Evolutionary conservation across 1,140 invertebrate genomes (phyloP).

Genomic region (Drosophila eugracilis): DNA sequence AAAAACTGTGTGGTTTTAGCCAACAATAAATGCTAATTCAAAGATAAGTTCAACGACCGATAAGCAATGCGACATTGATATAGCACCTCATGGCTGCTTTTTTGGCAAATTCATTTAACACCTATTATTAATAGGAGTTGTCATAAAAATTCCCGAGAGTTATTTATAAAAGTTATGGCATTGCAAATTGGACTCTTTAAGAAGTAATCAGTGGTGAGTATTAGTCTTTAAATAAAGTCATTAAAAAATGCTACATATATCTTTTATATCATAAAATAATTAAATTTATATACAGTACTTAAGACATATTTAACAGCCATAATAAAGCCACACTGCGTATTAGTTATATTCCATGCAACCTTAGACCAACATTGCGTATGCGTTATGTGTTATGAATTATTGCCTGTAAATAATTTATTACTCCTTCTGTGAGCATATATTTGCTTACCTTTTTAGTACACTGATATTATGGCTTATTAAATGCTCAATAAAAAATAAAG

Average conservation of each 20-base stretch:
- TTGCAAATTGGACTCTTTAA: too few relatives aligned
- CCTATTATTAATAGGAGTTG: conserved; percentile 41
- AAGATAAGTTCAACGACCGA: conserved; percentile 29
- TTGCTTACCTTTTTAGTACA: not conserved
- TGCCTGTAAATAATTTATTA: not conserved
- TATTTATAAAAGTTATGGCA: conserved; percentile 15
- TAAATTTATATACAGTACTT: too few relatives aligned
- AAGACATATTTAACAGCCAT: too few relatives aligned
- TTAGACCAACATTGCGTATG: not conserved
- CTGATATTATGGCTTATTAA: not conserved
- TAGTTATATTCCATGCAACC: not conserved
- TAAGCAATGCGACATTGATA: conserved; percentile 43
- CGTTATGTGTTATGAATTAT: not conserved
- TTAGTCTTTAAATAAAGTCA: not conserved
- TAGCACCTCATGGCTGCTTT: not conserved
- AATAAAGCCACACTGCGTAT: conserved; percentile 4
- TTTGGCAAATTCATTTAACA: conserved; percentile 35
- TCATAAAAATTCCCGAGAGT: conserved; percentile 15
- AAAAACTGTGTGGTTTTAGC: conserved; percentile 28
- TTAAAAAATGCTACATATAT: too few relatives aligned
- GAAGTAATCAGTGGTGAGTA: too few relatives aligned
- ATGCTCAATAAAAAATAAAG: not conserved
- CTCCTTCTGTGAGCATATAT: too few relatives aligned
- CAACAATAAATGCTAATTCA: conserved; percentile 30
- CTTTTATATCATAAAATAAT: too few relatives aligned